phyloP scores from a whole-genome alignment of 2,113 vertebrate genomes.

The Lutjanus erythropterus region DNA sequence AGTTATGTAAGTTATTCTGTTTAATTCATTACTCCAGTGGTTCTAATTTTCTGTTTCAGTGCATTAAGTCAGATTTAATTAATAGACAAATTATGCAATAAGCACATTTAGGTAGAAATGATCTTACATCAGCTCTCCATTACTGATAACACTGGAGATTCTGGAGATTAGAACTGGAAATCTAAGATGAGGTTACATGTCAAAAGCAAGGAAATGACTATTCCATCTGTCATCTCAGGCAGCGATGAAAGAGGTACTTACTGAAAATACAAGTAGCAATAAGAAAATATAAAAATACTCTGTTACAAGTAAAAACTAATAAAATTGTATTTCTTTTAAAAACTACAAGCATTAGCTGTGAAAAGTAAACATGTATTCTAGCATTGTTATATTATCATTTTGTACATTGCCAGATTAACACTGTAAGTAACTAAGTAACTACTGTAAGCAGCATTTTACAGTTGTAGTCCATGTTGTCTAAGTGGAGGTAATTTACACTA shows the following conservation, averaged over 20 bases:
- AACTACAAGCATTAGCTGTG: too few relatives aligned
- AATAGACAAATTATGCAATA: not conserved
- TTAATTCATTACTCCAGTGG: not conserved
- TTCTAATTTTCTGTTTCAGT: conserved; percentile 9
- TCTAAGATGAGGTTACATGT: not conserved
- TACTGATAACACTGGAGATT: conserved; percentile 1
- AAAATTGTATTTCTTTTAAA: too few relatives aligned
- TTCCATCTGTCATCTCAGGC: not conserved
- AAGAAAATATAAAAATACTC: not conserved
- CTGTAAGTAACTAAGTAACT: too few relatives aligned
- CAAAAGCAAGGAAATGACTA: not conserved
- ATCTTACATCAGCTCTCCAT: not conserved
- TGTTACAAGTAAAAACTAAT: too few relatives aligned
- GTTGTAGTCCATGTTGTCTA: not conserved
- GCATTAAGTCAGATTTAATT: not conserved
- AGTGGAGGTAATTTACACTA: not conserved
- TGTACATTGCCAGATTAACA: too few relatives aligned
- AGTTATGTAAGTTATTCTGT: conserved; percentile 17
- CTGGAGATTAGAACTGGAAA: too few relatives aligned
- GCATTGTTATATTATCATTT: too few relatives aligned
- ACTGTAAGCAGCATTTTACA: not conserved
- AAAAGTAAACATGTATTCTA: too few relatives aligned
- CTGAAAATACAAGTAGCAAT: not conserved
- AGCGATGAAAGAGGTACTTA: not conserved
- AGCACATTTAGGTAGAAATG: not conserved